These are phyloP conservation scores for Drosophila limbata DNA, from an alignment of 2,888 invertebrate genomes.

Conservation along the genomic window DNA sequence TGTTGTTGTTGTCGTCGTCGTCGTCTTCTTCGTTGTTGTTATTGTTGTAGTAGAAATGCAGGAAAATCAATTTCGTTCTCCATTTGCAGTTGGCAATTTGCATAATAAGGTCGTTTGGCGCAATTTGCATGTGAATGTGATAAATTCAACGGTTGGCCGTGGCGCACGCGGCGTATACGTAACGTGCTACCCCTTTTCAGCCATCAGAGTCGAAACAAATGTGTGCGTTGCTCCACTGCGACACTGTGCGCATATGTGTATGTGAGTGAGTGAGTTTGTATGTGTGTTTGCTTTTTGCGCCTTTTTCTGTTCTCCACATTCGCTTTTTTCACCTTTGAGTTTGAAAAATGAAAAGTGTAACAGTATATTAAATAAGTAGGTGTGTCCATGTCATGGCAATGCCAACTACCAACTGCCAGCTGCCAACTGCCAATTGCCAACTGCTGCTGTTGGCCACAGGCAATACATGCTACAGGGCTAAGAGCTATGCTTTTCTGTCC, in stretches of 20 bases:
- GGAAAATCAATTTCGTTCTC: conserved; percentile 85
- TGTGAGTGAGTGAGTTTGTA: conserved; percentile 24
- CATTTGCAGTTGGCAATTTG: conserved; percentile 86
- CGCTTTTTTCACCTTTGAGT: conserved; percentile 71
- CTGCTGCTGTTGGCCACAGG: conserved; percentile 17
- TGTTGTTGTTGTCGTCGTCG: conserved; percentile 5
- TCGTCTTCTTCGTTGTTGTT: conserved; percentile 29
- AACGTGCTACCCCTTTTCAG: conserved; percentile 41
- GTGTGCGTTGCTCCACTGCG: conserved; percentile 31
- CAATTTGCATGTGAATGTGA: conserved; percentile 85
- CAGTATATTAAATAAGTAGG: conserved; percentile 81
- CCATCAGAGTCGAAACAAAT: conserved; percentile 30
- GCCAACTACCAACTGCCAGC: conserved; percentile 43
- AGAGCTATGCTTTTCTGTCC: conserved; percentile 3
- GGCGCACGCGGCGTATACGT: conserved; percentile 62
- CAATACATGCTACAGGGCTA: conserved; percentile 11
- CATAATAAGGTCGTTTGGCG: conserved; percentile 85
- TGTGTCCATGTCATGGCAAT: conserved; percentile 61
- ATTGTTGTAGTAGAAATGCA: conserved; percentile 68
- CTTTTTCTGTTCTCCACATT: conserved; percentile 54
- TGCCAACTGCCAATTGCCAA: conserved; percentile 21
- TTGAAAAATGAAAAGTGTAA: conserved; percentile 71
- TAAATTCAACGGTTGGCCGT: conserved; percentile 77
- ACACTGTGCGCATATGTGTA: conserved; percentile 10
- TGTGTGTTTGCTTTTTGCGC: conserved; percentile 53